Conservation (phyloP, 2,797 vertebrate genomes). For the Philypnodon macrostomus region DNA sequence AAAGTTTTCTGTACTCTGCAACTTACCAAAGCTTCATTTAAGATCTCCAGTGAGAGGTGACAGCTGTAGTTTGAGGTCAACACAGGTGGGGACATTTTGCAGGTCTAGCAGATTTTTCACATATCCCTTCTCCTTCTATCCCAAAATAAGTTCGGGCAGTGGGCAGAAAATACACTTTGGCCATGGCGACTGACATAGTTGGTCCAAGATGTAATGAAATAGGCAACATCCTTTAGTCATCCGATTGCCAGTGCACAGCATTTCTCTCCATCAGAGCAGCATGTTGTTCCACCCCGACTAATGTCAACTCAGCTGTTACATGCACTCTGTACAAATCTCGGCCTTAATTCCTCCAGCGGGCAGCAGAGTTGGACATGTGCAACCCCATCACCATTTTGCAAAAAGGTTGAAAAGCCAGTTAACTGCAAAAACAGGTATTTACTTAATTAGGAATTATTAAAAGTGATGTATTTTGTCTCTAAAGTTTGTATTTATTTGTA, state of each 20-base stretch:
- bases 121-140: no score
- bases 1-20: conserved; percentile 19
- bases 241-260: conserved; percentile 59
- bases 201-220: conserved; percentile 71
- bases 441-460: no score
- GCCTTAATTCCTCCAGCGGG: conserved; percentile 62
- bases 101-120: conserved; percentile 41
- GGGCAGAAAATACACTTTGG: conserved; percentile 66
- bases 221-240: conserved; percentile 70
- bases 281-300: conserved; percentile 57
- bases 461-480: no score
- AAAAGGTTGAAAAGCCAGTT: not conserved
- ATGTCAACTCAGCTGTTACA: conserved; percentile 67
- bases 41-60: conserved; percentile 10
- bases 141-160: conserved; percentile 42
- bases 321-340: conserved; percentile 65
- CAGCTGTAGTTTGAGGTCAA: conserved; percentile 10
- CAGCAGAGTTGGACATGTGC: conserved; percentile 31
- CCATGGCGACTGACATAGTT: conserved; percentile 51
- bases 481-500: no score
- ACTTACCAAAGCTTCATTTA: conserved; percentile 23
- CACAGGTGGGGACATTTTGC: conserved; percentile 33
- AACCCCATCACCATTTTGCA: not conserved
- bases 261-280: conserved; percentile 62
- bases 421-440: not conserved